A percentile compares a stretch with the other conserved stretches of the same genome.
These are phyloP conservation scores for Pseudorectes ferrugineus DNA, from an alignment of 2,113 vertebrate genomes.

Conservation along the genomic window DNA sequence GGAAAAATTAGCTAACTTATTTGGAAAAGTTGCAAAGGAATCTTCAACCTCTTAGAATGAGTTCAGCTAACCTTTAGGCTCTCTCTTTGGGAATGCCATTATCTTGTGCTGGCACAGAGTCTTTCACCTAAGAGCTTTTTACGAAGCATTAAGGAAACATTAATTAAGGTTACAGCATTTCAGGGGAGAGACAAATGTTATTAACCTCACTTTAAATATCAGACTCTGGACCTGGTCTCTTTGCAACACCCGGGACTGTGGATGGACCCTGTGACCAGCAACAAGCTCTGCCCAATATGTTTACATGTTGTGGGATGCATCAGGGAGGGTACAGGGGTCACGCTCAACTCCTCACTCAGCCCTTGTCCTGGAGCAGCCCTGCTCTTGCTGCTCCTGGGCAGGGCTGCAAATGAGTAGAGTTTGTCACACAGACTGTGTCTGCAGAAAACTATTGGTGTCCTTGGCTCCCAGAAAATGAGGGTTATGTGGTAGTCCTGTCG, in stretches of 20 bases:
- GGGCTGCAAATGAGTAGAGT: neutral
- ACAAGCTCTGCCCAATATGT: neutral
- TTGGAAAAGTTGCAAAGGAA: neutral
- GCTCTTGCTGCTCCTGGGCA: neutral
- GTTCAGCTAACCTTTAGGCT: neutral
- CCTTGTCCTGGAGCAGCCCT: neutral
- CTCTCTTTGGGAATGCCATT: neutral
- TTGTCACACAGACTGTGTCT: neutral
- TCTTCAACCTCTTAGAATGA: neutral
- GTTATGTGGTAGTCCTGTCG: rapidly evolving
- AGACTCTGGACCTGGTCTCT: neutral
- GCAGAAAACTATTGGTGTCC: neutral
- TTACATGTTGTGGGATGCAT: neutral
- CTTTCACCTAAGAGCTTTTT: neutral
- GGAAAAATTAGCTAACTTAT: constrained; percentile 15
- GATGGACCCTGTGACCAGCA: neutral
- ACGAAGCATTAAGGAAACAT: neutral
- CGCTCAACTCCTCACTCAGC: rapidly evolving
- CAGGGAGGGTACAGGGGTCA: neutral
- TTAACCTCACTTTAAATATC: neutral
- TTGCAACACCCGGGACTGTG: rapidly evolving
- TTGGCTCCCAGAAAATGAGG: rapidly evolving
- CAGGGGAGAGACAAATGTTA: neutral
- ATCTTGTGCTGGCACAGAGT: neutral
- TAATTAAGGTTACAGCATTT: neutral